A percentile compares a stretch with the other conserved stretches of the same genome.
Evolutionary conservation across 2,888 invertebrate genomes (phyloP).

Genomic region (Nephrotoma appendiculata): DNA sequence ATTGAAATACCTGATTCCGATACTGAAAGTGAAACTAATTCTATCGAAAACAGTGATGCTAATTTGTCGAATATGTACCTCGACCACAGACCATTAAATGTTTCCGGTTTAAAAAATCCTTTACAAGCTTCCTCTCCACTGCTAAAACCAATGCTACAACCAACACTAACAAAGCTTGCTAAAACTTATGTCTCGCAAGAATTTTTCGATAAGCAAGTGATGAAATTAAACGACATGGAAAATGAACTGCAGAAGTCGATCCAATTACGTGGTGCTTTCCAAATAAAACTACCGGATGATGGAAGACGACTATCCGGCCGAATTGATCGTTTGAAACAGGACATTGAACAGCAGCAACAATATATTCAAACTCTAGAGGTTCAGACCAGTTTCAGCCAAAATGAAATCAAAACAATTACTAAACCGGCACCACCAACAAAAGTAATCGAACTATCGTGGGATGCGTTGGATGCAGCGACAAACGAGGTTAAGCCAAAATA

Average conservation of each 20-base stretch:
- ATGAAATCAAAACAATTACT: neutral
- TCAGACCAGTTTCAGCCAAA: slow-evolving; percentile 18
- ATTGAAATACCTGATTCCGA: neutral
- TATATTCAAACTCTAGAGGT: slow-evolving; percentile 38
- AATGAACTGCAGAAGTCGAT: slow-evolving; percentile 31
- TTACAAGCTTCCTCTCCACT: neutral
- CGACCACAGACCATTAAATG: neutral
- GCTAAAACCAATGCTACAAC: neutral
- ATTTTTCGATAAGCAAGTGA: slow-evolving; percentile 32
- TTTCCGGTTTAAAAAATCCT: neutral
- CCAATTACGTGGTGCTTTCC: slow-evolving; percentile 21
- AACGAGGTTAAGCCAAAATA: slow-evolving; percentile 24
- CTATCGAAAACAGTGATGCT: neutral
- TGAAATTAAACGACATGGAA: slow-evolving; percentile 33
- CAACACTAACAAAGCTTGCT: neutral
- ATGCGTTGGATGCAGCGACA: slow-evolving; percentile 25
- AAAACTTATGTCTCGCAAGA: slow-evolving; percentile 17
- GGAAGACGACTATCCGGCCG: slow-evolving; percentile 35
- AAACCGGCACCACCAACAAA: neutral
- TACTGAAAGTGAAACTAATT: neutral
- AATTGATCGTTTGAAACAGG: slow-evolving; percentile 32
- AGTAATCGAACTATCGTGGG: slow-evolving; percentile 19
- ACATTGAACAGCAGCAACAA: slow-evolving; percentile 34
- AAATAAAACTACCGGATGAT: slow-evolving; percentile 39
- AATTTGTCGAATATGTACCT: neutral